Evolutionary conservation across 2,113 vertebrate species (phyloP).

Genomic region (Tupaia chinensis): DNA sequence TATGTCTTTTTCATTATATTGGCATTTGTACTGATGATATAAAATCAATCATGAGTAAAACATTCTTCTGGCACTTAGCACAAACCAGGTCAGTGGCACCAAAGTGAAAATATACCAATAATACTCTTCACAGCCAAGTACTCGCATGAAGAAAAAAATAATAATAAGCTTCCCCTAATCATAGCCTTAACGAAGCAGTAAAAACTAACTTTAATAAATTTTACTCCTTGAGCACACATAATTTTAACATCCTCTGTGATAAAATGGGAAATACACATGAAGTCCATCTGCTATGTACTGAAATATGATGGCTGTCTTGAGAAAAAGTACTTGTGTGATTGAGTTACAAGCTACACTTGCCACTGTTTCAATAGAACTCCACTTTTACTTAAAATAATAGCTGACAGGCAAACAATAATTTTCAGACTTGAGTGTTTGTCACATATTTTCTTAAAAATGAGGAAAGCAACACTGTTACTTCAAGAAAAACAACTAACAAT

Average conservation of each 20-base stretch:
- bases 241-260: background rate
- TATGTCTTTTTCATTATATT: background rate
- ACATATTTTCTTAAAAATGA: slow-evolving; percentile 26
- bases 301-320: accelerated
- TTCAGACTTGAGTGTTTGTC: background rate
- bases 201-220: slow-evolving; percentile 9
- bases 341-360: background rate
- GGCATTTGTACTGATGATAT: background rate
- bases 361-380: background rate
- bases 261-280: background rate
- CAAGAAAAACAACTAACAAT: slow-evolving; percentile 28
- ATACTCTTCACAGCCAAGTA: background rate
- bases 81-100: background rate
- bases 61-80: background rate
- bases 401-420: background rate
- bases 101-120: background rate
- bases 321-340: background rate
- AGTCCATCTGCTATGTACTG: background rate
- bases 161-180: background rate
- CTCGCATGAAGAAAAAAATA: background rate
- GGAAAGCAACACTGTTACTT: background rate
- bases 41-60: background rate
- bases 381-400: background rate
- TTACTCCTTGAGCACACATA: background rate
- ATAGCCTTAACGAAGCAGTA: slow-evolving; percentile 11